Evolutionary conservation across 2,113 vertebrate species (phyloP), one percentile per base, ranked within the genome.

Genomic region (Onychostoma macrolepis): DNA sequence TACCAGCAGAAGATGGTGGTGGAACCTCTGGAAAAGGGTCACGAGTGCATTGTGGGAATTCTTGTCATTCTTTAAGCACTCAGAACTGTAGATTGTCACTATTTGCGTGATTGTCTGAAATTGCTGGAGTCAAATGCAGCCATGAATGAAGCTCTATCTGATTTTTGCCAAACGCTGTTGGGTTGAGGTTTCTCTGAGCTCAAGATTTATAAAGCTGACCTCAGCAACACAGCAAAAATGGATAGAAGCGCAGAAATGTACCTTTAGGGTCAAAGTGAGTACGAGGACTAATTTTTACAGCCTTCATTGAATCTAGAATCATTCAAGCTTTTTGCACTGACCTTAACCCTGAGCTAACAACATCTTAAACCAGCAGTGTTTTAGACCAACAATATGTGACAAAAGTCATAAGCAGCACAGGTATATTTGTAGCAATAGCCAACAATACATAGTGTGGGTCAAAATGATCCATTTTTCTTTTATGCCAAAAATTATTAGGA

Each of bases 1-100:
- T 90, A 89, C 65, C 84, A 28, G 33, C 6, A 26, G 63, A 91
- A 89, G 81, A 58, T 83, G 76, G 7, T 8, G 8, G 30, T 21
- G 33, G 67, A 72, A 72, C 38, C n/a, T 77, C 78, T 43, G 28
- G 48, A 65, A 67, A 41, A 65, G 41, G 58, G 80, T 69, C 48
- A 79, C 67, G 33, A 80, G 76, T 48, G 58, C 87, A 50, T 77
- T 75, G 71, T 88, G 48, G 80, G 80, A 86, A 84, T 69, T n/a
- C 38, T 28, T 6, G 4, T 67, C 85, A 63, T 72, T 21, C 50
- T 36, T 78, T 72, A 30, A 38, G n/a, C 72, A 30, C 56, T 85
- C 84, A 13, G 80, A 19, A 28, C 26, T 43, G 17, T 69, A 87
- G 50, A 75, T 56, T 69, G 45, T 61, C 53, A 38, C 79, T 77